phyloP scores from a whole-genome alignment of 2,113 vertebrate species.

The Etia nguti region DNA sequence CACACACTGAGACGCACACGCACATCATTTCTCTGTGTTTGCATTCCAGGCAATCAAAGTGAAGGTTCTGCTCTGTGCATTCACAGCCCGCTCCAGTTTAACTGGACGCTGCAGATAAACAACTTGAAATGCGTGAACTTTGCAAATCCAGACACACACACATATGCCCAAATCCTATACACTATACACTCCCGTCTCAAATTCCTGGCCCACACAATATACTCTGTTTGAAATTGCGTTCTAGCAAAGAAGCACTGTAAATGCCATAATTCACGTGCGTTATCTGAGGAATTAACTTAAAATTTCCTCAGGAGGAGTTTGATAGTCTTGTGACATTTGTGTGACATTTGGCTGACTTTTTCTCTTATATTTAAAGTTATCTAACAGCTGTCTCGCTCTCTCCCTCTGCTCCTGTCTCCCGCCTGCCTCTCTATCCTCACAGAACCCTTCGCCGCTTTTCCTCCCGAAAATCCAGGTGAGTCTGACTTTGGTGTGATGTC shows the following conservation, averaged over 20 bases:
- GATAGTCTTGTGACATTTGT: slow-evolving; percentile 62
- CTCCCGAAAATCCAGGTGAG: slow-evolving; percentile 83
- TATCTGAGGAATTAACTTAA: slow-evolving; percentile 46
- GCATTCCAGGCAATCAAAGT: slow-evolving; percentile 56
- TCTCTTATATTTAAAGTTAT: slow-evolving; percentile 42
- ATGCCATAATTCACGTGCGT: slow-evolving; percentile 45
- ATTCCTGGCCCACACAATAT: neutral
- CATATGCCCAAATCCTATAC: neutral
- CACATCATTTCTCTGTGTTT: slow-evolving; percentile 44
- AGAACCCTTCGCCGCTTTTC: slow-evolving; percentile 89
- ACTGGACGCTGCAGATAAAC: slow-evolving; percentile 54
- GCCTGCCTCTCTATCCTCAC: slow-evolving; percentile 56
- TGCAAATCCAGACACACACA: neutral
- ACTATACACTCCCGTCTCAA: neutral
- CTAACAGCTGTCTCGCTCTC: slow-evolving; percentile 27
- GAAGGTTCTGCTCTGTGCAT: slow-evolving; percentile 44
- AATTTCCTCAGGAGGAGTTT: slow-evolving; percentile 46
- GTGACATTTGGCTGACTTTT: slow-evolving; percentile 63
- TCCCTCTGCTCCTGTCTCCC: neutral
- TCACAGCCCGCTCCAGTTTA: slow-evolving; percentile 19
- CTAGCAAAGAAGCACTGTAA: slow-evolving; percentile 11
- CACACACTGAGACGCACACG: neutral
- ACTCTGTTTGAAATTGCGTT: slow-evolving; percentile 34
- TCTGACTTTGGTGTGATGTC: slow-evolving; percentile 33
- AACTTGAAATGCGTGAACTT: slow-evolving; percentile 42